Base-by-base conservation (phyloP, 2,888 invertebrate species). In the Pheosia tremula region DNA sequence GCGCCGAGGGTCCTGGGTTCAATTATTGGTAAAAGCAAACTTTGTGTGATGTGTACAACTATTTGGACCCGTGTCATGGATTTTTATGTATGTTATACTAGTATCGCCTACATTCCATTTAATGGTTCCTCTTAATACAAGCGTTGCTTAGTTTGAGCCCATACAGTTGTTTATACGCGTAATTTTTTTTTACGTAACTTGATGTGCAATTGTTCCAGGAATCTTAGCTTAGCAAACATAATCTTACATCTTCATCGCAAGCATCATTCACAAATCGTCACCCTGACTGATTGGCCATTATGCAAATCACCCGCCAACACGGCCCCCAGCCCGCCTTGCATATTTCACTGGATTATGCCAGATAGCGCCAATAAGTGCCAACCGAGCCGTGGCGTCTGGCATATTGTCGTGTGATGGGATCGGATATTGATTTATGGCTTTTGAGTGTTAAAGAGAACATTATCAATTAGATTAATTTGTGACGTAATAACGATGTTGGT, bases 201-300 rank as follows among this genome's bases (percentile, higher is more conserved):
- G 24, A 24, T 24, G 24, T 0, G 24, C 24, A 24, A 24, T 24
- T 24, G 24, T 24, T 24, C 24, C 24, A 24, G 24, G 24, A 24
- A 1, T 24, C 24, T 2, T 24, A 24, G 24, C 24, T 24, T 24
- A 24, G 24, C 24, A 24, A 24, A n/a, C n/a, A n/a, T 47, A n/a
- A n/a, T n/a, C 0, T n/a, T 47, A 47, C 6, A n/a, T n/a, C n/a
- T 47, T 47, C 9, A 47, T 47, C 53, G 37, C 9, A 37, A 38
- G 11, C 53, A 38, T 50, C 47, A 62, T 57, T 67, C 67, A 76
- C 74, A 78, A 75, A 78, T 78, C 75, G 76, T 77, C 74, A 70
- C 75, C 71, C 68, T 71, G 69, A 68, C 77, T 82, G 83, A 86
- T 86, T 85, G 84, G 84, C 83, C 80, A 85, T 85, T 84, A 86